These are phyloP conservation scores for Drymodes brunneopygia DNA, from an alignment of 2,113 vertebrate genomes.

Conservation along the genomic window DNA sequence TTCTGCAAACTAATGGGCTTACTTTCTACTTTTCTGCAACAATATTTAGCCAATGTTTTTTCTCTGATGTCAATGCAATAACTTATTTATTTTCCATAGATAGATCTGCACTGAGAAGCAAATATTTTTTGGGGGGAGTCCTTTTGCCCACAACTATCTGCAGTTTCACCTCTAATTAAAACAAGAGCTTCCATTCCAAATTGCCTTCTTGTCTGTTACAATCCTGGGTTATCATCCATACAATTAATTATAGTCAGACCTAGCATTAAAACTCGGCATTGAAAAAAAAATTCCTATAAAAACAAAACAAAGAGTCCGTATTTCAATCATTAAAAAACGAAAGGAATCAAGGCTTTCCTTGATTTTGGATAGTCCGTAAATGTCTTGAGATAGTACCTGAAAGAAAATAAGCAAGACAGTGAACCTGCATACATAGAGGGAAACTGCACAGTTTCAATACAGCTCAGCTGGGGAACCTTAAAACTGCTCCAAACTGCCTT, in stretches of 20 bases:
- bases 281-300: slow-evolving; percentile 31
- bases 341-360: slow-evolving; percentile 87
- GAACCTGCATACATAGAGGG: background rate
- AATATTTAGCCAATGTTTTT: background rate
- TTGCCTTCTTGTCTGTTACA: background rate
- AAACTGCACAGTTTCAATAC: background rate
- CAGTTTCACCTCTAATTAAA: background rate
- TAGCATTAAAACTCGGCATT: background rate
- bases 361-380: slow-evolving; percentile 87
- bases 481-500: background rate
- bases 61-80: background rate
- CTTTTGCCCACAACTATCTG: background rate
- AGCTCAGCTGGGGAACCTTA: background rate
- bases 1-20: background rate
- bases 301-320: slow-evolving; percentile 8
- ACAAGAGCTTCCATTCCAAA: background rate
- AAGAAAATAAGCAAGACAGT: slow-evolving; percentile 58
- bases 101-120: background rate
- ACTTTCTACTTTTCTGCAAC: background rate
- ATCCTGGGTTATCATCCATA: background rate
- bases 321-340: slow-evolving; percentile 78
- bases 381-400: slow-evolving; percentile 83
- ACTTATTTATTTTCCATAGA: background rate
- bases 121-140: background rate
- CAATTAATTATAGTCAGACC: background rate